Conservation (phyloP, 1,140 invertebrate genomes). For the Drosophila parabipectinata region DNA sequence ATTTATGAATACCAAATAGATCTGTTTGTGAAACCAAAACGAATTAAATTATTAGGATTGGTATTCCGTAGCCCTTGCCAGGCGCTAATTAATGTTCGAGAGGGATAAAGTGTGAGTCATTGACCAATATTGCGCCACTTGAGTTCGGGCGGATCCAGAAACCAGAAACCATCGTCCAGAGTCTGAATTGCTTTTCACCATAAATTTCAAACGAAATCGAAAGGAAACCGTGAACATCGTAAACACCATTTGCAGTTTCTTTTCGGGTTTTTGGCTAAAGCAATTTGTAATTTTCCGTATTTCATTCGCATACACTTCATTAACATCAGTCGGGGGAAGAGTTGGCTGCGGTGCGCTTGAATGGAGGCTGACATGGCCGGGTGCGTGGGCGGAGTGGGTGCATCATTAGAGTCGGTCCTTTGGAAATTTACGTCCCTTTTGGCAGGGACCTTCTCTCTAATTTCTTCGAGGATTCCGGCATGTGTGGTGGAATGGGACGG, state of each 20-base stretch:
- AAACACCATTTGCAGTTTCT: conserved; percentile 78
- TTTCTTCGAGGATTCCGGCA: conserved; percentile 75
- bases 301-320: conserved; percentile 82
- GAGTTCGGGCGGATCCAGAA: conserved; percentile 12
- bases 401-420: conserved; percentile 73
- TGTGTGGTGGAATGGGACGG: conserved; percentile 35
- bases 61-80: background rate
- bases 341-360: conserved; percentile 70
- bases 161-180: background rate
- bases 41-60: conserved; percentile 42
- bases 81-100: conserved; percentile 45
- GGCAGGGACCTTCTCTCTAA: conserved; percentile 77
- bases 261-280: conserved; percentile 32
- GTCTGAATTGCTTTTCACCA: conserved; percentile 59
- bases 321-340: conserved; percentile 67
- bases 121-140: conserved; percentile 62
- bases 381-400: conserved; percentile 44
- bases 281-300: conserved; percentile 82
- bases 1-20: background rate
- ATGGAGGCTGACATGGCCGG: conserved; percentile 57
- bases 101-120: conserved; percentile 49
- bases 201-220: conserved; percentile 81
- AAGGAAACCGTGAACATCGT: conserved; percentile 83
- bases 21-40: background rate
- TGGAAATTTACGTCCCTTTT: conserved; percentile 78